Conservation (phyloP, 2,797 vertebrate genomes). For the Stomatorhinus walkeri region DNA sequence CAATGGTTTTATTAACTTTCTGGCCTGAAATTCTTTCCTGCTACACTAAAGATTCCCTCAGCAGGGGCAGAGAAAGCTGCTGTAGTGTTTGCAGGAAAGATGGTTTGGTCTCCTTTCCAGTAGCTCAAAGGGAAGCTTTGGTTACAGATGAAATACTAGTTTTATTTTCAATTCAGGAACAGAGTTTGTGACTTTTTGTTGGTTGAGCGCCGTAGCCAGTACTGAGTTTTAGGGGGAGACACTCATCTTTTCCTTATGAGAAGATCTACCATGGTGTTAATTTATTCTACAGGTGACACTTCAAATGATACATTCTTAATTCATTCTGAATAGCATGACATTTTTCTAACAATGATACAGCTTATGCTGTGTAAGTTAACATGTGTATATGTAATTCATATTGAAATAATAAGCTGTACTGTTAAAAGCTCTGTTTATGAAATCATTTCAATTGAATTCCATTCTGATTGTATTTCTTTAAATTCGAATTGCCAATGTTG, state of each 20-base stretch:
- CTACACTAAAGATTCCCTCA: neutral
- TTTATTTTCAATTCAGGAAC: neutral
- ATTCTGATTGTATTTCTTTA: neutral
- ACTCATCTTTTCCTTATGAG: neutral
- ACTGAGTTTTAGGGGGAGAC: neutral
- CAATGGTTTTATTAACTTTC: neutral
- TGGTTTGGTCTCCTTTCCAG: neutral
- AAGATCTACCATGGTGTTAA: neutral
- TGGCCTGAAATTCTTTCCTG: neutral
- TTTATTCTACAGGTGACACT: neutral
- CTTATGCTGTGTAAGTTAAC: neutral
- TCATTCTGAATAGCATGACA: neutral
- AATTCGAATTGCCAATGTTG: neutral
- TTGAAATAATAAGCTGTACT: neutral
- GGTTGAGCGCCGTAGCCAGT: neutral
- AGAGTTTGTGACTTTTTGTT: neutral
- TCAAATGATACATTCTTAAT: neutral
- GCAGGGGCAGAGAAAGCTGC: neutral
- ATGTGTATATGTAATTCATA: neutral
- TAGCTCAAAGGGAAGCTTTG: neutral
- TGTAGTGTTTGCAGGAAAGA: neutral
- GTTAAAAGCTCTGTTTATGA: neutral
- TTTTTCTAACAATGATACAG: neutral
- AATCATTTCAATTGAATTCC: neutral
- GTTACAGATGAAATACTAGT: neutral